phyloP scores from a whole-genome alignment of 2,888 invertebrate genomes.

The Phyto melanocephala region DNA sequence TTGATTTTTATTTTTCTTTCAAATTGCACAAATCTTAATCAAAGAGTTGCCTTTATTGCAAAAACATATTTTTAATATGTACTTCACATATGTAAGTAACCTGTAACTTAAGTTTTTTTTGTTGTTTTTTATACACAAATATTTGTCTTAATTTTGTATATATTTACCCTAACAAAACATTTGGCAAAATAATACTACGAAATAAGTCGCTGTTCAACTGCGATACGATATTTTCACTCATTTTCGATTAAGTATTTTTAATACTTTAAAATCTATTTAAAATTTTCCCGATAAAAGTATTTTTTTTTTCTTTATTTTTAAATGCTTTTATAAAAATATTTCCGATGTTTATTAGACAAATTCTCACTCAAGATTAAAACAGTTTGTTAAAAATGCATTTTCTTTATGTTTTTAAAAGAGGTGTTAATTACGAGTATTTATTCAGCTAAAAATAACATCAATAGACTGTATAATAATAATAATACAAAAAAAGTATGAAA shows the following conservation, averaged over 20 bases:
- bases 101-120: not conserved
- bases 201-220: conserved; percentile 9
- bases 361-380: conserved; percentile 21
- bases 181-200: conserved; percentile 22
- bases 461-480: not conserved
- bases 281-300: not conserved
- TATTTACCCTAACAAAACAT: conserved; percentile 28
- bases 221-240: conserved; percentile 4
- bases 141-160: too few species aligned
- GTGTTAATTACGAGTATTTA: conserved; percentile 40
- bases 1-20: too few species aligned
- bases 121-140: not conserved
- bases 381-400: not conserved
- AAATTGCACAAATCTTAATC: too few species aligned
- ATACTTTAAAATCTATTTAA: not conserved
- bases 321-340: not conserved
- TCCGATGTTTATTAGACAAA: conserved; percentile 2
- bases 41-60: too few species aligned
- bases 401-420: conserved; percentile 11
- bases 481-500: not conserved
- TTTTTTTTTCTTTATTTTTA: not conserved
- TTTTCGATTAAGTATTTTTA: not conserved
- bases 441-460: conserved; percentile 7
- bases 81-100: too few species aligned
- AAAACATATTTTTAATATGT: too few species aligned